These are phyloP conservation scores for Eidolon dupreanum DNA, from an alignment of 2,797 vertebrate species.

Conservation along the genomic window DNA sequence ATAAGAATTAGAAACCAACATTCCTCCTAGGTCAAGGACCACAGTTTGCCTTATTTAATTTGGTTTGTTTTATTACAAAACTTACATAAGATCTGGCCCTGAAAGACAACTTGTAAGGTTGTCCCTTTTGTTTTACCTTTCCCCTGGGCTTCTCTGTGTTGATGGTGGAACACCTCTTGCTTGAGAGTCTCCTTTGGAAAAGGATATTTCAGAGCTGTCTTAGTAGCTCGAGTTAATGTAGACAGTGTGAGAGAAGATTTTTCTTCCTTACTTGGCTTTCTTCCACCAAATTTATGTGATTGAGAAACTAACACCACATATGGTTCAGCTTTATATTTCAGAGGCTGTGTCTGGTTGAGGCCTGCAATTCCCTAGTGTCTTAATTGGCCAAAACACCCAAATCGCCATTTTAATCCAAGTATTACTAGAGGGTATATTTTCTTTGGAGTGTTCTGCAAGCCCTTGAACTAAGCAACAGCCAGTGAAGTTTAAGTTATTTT, in stretches of 20 bases:
- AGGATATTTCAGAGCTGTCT: background rate
- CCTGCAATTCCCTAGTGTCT: constrained; percentile 46
- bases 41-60: background rate
- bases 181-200: background rate
- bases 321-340: constrained; percentile 52
- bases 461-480: constrained; percentile 49
- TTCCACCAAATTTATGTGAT: constrained; percentile 19
- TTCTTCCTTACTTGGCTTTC: constrained; percentile 39
- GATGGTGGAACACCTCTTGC: background rate
- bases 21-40: background rate
- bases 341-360: constrained; percentile 40
- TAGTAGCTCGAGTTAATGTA: background rate
- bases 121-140: background rate
- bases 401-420: constrained; percentile 63
- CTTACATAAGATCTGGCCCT: background rate
- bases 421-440: constrained; percentile 73
- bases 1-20: background rate
- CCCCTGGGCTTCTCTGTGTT: background rate
- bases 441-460: constrained; percentile 62
- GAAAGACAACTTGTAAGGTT: background rate
- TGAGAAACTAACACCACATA: constrained; percentile 43
- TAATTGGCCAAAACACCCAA: constrained; percentile 54
- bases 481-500: constrained; percentile 41
- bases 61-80: background rate
- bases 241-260: background rate